These are phyloP conservation scores for Tetramorium parvispinum DNA, from an alignment of 1,140 invertebrate species.

Conservation along the genomic window DNA sequence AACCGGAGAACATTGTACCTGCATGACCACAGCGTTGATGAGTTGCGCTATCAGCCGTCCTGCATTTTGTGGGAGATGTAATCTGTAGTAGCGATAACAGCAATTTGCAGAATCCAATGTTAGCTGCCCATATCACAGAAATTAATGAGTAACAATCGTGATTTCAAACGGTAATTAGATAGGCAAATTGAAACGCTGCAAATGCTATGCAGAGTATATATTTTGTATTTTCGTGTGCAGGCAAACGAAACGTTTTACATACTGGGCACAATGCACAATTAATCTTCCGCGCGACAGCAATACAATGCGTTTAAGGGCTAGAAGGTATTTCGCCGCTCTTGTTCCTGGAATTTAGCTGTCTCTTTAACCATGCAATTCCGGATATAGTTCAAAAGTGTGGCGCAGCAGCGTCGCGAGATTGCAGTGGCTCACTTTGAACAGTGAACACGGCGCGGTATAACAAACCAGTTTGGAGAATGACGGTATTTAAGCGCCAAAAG, in stretches of 20 bases:
- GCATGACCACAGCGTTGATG: slow-evolving; percentile 48
- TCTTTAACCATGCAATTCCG: slow-evolving; percentile 46
- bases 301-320: slow-evolving; percentile 36
- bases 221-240: slow-evolving; percentile 35
- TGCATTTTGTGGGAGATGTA: slow-evolving; percentile 29
- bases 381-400: slow-evolving; percentile 48
- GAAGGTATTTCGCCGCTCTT: slow-evolving; percentile 39
- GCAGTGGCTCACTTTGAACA: slow-evolving; percentile 43
- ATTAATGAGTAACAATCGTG: slow-evolving; percentile 59
- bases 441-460: not conserved
- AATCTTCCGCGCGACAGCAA: slow-evolving; percentile 27
- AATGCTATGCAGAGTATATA: not conserved
- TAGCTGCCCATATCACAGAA: slow-evolving; percentile 50
- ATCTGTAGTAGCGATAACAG: slow-evolving; percentile 46
- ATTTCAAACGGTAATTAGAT: slow-evolving; percentile 60
- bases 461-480: slow-evolving; percentile 67
- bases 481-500: slow-evolving; percentile 73
- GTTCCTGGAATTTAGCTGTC: slow-evolving; percentile 39
- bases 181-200: slow-evolving; percentile 51
- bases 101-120: slow-evolving; percentile 63
- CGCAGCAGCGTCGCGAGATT: slow-evolving; percentile 35
- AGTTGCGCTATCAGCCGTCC: slow-evolving; percentile 13
- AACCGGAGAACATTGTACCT: slow-evolving; percentile 15
- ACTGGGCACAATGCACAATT: slow-evolving; percentile 47
- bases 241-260: slow-evolving; percentile 24